These are phyloP conservation scores for Heteronetta atricapilla DNA, from an alignment of 2,113 vertebrate genomes.

Conservation along the genomic window DNA sequence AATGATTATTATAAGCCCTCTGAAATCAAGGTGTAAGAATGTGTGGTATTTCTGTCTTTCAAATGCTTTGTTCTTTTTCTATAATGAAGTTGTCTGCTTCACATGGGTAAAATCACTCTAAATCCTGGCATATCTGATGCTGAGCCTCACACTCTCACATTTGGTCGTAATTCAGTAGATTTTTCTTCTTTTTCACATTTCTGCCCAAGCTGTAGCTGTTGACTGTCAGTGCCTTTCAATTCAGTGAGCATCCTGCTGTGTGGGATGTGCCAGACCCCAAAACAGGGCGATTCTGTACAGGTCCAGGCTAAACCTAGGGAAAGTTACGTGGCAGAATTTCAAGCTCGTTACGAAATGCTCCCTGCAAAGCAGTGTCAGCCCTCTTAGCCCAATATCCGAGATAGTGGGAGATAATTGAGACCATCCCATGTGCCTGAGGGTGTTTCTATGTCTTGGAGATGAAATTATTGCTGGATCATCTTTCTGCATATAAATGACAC, in stretches of 20 bases:
- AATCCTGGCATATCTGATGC: neutral
- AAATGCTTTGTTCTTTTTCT: neutral
- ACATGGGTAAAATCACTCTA: neutral
- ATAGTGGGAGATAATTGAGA: conserved; percentile 49
- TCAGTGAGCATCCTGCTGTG: neutral
- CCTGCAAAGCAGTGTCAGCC: neutral
- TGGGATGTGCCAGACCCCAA: neutral
- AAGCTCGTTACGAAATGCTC: neutral
- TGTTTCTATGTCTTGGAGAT: neutral
- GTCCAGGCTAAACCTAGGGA: neutral
- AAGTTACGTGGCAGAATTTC: neutral
- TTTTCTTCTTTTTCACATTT: neutral
- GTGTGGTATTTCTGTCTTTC: conserved; percentile 2
- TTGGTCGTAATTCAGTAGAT: rapidly evolving
- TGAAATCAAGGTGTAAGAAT: neutral
- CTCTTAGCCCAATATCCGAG: conserved; percentile 30
- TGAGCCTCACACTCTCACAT: neutral
- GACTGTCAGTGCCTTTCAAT: neutral
- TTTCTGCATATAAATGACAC: conserved; percentile 31
- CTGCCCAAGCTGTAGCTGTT: neutral
- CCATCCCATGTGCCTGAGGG: neutral
- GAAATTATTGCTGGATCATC: conserved; percentile 11
- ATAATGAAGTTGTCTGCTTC: neutral
- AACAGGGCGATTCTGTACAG: neutral
- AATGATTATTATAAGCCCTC: neutral